Percentiles rank a stretch among this genome's conserved stretches.
These are phyloP conservation scores for Ochropacha duplaris DNA, from an alignment of 2,888 invertebrate species.

Conservation along the genomic window DNA sequence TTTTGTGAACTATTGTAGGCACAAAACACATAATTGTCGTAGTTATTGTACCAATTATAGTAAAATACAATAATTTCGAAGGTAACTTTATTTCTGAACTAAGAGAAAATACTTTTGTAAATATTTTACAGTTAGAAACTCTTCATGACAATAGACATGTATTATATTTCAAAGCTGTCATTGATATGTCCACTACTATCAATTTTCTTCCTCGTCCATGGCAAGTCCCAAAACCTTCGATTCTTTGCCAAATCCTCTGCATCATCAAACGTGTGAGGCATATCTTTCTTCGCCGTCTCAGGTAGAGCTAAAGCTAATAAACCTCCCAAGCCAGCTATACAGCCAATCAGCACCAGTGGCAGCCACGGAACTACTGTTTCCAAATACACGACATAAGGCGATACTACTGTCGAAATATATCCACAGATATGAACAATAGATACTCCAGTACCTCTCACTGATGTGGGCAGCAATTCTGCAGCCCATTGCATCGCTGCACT, in stretches of 20 bases:
- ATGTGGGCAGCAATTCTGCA: slow-evolving; percentile 55
- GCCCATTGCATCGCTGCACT: slow-evolving; percentile 54
- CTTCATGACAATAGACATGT: too few species aligned
- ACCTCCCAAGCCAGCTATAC: slow-evolving; percentile 28
- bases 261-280: slow-evolving; percentile 37
- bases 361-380: slow-evolving; percentile 33
- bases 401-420: slow-evolving; percentile 48
- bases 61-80: too few species aligned
- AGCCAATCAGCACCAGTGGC: slow-evolving; percentile 31
- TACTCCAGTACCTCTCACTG: slow-evolving; percentile 55
- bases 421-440: slow-evolving; percentile 56
- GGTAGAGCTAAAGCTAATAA: slow-evolving; percentile 29
- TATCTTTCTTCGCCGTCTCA: slow-evolving; percentile 39
- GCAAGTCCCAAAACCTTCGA: slow-evolving; percentile 29
- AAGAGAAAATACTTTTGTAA: too few species aligned
- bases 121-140: too few species aligned
- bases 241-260: slow-evolving; percentile 26
- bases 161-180: slow-evolving; percentile 15
- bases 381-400: slow-evolving; percentile 46
- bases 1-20: too few species aligned
- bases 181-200: slow-evolving; percentile 11
- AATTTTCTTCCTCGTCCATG: slow-evolving; percentile 21
- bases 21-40: too few species aligned
- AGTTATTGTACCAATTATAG: too few species aligned
- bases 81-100: too few species aligned